Evolutionary conservation across 2,797 vertebrate species (phyloP), one percentile per base, ranked within the genome.

Genomic region (Falco columbarius): DNA sequence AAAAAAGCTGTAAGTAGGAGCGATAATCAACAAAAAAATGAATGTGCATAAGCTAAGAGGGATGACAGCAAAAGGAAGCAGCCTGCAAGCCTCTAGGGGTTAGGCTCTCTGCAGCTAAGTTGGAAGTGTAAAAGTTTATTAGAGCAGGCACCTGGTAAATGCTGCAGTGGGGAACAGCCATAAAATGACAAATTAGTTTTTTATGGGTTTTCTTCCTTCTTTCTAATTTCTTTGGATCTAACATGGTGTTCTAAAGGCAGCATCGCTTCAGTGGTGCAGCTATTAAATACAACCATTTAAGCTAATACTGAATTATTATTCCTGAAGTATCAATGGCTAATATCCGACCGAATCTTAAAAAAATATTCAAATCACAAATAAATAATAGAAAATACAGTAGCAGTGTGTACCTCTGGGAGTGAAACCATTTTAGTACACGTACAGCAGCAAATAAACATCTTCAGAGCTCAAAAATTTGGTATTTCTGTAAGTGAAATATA

Each of bases 11-110:
- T 20, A 82, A 75, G 42, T 40, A 66, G 26, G 61, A 72, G 19
- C 19, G 38, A 27, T 79, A 38, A 74, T 86, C 32, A 83, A 9
- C 29, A 80, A 29, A 32, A 76, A 85, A 40, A 1, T 1, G 2
- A 44, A 66, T 17, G 17, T 46, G 51, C 4, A 10, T 38, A 22
- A 61, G 6, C 29, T 22, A 34, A 55, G 14, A 38, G 24, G 10
- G 18, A 44, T 17, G 42, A 18, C 9, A 12, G 76, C 21, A 38
- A 34, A 65, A 54, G 40, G 62, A 56, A 88, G 47, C 32, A 84
- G 70, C 18, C 8, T 0, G 0, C 16, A 46, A 76, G 42, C 7
- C 40, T 13, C 20, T 6, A 10, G 30, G 49, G 12, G 18, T 20
- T 76, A 22, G 52, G 27, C 26, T 52, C 17, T 80, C 9, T 9